Conservation (phyloP, 2,888 invertebrate species). For the Drosophila subquinaria region DNA sequence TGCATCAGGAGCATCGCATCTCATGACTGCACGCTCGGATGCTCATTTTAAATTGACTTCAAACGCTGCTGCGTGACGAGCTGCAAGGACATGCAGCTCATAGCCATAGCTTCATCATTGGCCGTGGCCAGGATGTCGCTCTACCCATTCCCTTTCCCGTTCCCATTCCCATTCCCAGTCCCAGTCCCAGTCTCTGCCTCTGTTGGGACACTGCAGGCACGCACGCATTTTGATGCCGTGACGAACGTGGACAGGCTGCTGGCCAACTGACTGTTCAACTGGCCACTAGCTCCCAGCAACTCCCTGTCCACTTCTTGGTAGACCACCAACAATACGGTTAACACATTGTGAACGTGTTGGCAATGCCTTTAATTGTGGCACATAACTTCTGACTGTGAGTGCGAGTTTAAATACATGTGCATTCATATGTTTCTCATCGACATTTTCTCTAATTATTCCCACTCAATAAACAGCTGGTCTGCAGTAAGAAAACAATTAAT, state of each 20-base stretch:
- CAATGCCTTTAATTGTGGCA: slow-evolving; percentile 69
- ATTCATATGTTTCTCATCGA: not conserved
- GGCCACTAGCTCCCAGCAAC: not conserved
- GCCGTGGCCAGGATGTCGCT: slow-evolving; percentile 21
- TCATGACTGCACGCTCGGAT: slow-evolving; percentile 80
- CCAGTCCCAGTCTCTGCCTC: slow-evolving; percentile 1
- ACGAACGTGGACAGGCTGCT: slow-evolving; percentile 69
- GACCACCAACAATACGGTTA: slow-evolving; percentile 69
- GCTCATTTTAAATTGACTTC: slow-evolving; percentile 82
- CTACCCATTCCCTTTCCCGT: not conserved
- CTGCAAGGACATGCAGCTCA: slow-evolving; percentile 68
- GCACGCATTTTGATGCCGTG: slow-evolving; percentile 76
- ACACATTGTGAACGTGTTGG: slow-evolving; percentile 60
- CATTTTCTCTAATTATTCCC: slow-evolving; percentile 11
- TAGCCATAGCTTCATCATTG: slow-evolving; percentile 10
- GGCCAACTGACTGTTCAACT: slow-evolving; percentile 23
- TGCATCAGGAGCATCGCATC: slow-evolving; percentile 66
- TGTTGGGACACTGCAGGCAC: slow-evolving; percentile 59
- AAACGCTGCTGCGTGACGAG: slow-evolving; percentile 81
- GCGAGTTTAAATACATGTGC: slow-evolving; percentile 2
- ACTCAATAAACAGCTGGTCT: slow-evolving; percentile 19
- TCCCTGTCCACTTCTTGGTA: slow-evolving; percentile 1
- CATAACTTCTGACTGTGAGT: slow-evolving; percentile 56
- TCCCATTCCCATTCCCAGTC: not conserved
- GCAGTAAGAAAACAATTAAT: slow-evolving; percentile 27